These are phyloP conservation scores for Melipona bicolor DNA, from an alignment of 2,888 invertebrate species.

Conservation along the genomic window DNA sequence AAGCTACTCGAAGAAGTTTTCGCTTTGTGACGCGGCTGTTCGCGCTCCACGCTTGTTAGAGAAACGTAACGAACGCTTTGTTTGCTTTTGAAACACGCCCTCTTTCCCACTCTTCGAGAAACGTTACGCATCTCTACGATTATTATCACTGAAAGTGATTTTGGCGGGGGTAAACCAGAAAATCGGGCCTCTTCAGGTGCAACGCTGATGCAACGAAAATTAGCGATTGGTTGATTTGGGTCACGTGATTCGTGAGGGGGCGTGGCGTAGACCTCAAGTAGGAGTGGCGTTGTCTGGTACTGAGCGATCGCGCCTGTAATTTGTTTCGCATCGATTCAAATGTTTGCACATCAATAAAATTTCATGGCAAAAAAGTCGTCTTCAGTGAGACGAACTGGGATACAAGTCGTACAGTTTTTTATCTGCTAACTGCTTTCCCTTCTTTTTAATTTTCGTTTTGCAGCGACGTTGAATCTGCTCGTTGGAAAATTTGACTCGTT, in stretches of 20 bases:
- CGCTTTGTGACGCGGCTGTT: slow-evolving; percentile 33
- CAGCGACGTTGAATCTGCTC: neutral
- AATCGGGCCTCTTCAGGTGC: no score
- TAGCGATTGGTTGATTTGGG: no score
- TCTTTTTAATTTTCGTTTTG: neutral
- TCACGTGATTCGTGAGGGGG: no score
- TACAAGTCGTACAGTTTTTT: neutral
- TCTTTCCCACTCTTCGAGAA: neutral
- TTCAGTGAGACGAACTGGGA: no score
- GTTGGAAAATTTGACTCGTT: neutral
- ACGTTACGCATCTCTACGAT: neutral
- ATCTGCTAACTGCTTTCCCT: neutral
- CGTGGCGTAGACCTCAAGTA: no score
- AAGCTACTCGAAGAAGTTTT: slow-evolving; percentile 55
- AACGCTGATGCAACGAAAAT: no score
- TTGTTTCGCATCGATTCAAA: no score
- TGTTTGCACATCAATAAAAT: no score
- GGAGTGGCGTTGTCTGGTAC: no score
- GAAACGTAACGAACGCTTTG: slow-evolving; percentile 40
- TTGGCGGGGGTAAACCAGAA: no score
- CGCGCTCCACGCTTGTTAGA: slow-evolving; percentile 41
- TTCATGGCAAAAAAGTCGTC: no score
- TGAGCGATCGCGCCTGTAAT: no score
- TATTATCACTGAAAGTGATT: neutral
- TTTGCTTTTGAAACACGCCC: slow-evolving; percentile 21